Percentiles rank a stretch among this genome's conserved stretches.
Conservation (phyloP, 2,888 invertebrate genomes). For the Drosophila paramelanica region DNA sequence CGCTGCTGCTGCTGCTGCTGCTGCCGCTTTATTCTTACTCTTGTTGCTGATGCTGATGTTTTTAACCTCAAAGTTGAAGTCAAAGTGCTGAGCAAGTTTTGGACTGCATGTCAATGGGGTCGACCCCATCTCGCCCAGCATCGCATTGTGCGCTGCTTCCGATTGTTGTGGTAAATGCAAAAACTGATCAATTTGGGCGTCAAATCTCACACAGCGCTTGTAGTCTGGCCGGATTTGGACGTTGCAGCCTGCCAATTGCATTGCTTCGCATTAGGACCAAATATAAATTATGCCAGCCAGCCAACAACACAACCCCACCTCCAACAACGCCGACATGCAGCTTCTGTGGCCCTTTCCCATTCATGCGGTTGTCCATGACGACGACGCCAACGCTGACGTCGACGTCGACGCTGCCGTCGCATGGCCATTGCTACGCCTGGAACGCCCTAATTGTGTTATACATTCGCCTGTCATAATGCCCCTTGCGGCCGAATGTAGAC, state of each 20-base stretch:
- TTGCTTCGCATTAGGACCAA: constrained; percentile 27
- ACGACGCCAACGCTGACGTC: not conserved
- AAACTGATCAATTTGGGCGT: constrained; percentile 69
- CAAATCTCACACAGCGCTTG: constrained; percentile 11
- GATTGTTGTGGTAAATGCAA: constrained; percentile 58
- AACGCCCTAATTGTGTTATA: constrained; percentile 61
- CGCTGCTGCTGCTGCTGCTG: constrained; percentile 5
- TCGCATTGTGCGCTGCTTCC: constrained; percentile 26
- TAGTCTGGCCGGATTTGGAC: not conserved
- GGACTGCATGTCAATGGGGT: constrained; percentile 57
- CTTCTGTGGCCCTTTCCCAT: not conserved
- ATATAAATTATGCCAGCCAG: constrained; percentile 36
- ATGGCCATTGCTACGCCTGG: constrained; percentile 15
- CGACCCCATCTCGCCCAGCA: constrained; percentile 16
- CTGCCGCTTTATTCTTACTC: constrained; percentile 1
- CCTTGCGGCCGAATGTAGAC: constrained; percentile 5
- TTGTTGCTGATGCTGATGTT: constrained; percentile 14
- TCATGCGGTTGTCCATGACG: constrained; percentile 2
- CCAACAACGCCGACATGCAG: not conserved
- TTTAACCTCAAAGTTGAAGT: constrained; percentile 34
- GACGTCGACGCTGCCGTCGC: not conserved
- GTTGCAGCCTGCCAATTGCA: constrained; percentile 9
- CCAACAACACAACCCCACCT: constrained; percentile 1
- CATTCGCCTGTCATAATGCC: constrained; percentile 53
- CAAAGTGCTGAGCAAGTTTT: constrained; percentile 50